These are phyloP conservation scores for Myrmecophaga tridactyla DNA, from an alignment of 2,113 vertebrate genomes.

Conservation along the genomic window DNA sequence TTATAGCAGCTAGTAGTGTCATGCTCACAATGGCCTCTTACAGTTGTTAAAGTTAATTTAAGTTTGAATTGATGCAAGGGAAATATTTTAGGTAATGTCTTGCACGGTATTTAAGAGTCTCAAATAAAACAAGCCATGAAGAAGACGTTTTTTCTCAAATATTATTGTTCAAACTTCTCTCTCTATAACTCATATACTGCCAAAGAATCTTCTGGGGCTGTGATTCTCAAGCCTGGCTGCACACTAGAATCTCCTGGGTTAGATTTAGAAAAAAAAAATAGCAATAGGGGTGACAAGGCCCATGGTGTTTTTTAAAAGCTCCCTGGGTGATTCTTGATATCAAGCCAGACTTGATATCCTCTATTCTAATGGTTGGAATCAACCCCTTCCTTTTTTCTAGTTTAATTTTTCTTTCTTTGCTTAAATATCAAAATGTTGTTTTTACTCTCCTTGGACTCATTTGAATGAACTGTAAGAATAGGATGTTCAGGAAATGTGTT, in stretches of 20 bases:
- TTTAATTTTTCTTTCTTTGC: background rate
- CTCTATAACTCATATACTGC: background rate
- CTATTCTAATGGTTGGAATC: slow-evolving; percentile 17
- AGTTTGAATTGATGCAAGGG: background rate
- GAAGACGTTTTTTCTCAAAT: slow-evolving; percentile 45
- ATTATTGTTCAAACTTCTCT: slow-evolving; percentile 14
- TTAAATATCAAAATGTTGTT: slow-evolving; percentile 61
- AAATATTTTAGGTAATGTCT: background rate
- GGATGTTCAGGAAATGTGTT: background rate
- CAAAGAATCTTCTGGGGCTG: slow-evolving; percentile 29
- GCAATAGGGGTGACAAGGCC: background rate
- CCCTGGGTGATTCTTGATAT: slow-evolving; percentile 34
- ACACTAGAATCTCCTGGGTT: background rate
- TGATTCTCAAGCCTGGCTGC: slow-evolving; percentile 41
- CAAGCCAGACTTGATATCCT: slow-evolving; percentile 45
- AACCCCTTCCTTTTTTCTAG: background rate
- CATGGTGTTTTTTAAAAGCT: slow-evolving; percentile 36
- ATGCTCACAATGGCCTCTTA: background rate
- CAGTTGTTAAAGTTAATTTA: background rate
- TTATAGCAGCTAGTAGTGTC: background rate
- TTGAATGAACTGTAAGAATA: slow-evolving; percentile 53
- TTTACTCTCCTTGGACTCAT: slow-evolving; percentile 19
- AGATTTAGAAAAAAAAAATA: slow-evolving; percentile 58
- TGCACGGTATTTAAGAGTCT: background rate
- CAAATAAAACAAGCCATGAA: slow-evolving; percentile 29